Evolutionary conservation across 2,888 invertebrate genomes (phyloP), one percentile per base, ranked within the genome.

Genomic region (Netelia virgata): DNA sequence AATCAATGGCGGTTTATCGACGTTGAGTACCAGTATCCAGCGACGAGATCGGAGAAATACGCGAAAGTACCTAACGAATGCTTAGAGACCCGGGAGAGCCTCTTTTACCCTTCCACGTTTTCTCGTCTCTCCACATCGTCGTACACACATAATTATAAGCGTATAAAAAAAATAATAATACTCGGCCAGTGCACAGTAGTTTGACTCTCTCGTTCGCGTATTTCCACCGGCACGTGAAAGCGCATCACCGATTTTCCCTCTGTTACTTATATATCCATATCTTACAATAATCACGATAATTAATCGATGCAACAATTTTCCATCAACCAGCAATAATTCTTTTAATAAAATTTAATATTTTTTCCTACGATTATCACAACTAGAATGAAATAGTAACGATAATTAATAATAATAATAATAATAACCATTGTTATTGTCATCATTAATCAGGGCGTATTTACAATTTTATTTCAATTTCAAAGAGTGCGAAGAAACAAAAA

Each of bases 201-300:
- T 69, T 69, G 61, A 23, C 69, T 74, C 43, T 47, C 47, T 16
- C 57, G 59, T 57, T 78, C 36, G 47, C 14, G 14, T 66, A 69
- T 59, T 76, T 66, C 28, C 53, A 61, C 61, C 9, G 41, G 41
- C 59, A 77, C 82, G 80, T 80, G 73, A 84, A 84, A 83, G 83
- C 83, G 75, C 23, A 57, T 16, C 20, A 18, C 20, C 55, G 20
- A 50, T 57, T 78, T 50, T 78, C 59, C 11, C 63, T 18, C 61
- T 53, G 18, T 55, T 55, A 18, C 28, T 55, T 55, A 55, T 55
- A n/a, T n/a, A n/a, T n/a, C n/a, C n/a, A n/a, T n/a, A 14, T 47
- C 14, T 47, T 11, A 47, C 10, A 47, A 47, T 14, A 18, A 47
- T 47, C 10, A 47, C 16, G 14, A 16, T 9, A 55, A 55, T 16